Base-by-base conservation (phyloP, 2,113 vertebrate genomes). In the Poecile atricapillus region DNA sequence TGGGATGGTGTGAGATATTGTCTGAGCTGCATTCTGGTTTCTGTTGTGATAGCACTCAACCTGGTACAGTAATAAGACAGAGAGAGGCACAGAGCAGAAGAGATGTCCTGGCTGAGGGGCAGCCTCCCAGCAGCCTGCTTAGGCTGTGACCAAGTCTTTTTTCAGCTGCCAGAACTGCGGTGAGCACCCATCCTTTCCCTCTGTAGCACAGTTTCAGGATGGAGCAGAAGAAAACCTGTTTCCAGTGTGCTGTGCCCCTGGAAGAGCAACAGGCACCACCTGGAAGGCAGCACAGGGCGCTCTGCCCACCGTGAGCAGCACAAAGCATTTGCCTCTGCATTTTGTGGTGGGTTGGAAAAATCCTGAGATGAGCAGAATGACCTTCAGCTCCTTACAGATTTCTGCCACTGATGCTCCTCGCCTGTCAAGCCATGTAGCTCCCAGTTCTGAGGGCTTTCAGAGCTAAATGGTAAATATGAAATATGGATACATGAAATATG, bases 151-250 rank as follows among this genome's bases (percentile, higher is more conserved):
- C 59, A 50, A 43, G 17, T 1, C 2, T 31, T 20, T 83, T 70
- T 70, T 69, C 63, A 86, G 27, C n/a, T 43, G 33, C 0, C 2
- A 69, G 33, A 46, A 27, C 37, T 65, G 33, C 43, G n/a, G 25
- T 0, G 2, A 73, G 41, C 15, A 35, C 18, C 20, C 7, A 11
- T 49, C 17, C 22, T 27, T 59, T 63, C 0, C 0, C 15, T 80
- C 41, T 2, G 1, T 25, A 88, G 41, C 41, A 37, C 11, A 49
- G 0, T 31, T 68, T 62, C 0, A 0, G 43, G 39, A 47, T 5
- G 46, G n/a, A 83, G 35, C 18, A 64, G 50, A 82, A 69, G 58
- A 52, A 94, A 86, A 6, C 17, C 33, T 2, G 0, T 44, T 52
- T 43, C 27, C 4, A 86, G 46, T 0, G 2, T 52, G 8, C 20